Conservation (phyloP, 2,797 vertebrate genomes). For the Pempheris klunzingeri region DNA sequence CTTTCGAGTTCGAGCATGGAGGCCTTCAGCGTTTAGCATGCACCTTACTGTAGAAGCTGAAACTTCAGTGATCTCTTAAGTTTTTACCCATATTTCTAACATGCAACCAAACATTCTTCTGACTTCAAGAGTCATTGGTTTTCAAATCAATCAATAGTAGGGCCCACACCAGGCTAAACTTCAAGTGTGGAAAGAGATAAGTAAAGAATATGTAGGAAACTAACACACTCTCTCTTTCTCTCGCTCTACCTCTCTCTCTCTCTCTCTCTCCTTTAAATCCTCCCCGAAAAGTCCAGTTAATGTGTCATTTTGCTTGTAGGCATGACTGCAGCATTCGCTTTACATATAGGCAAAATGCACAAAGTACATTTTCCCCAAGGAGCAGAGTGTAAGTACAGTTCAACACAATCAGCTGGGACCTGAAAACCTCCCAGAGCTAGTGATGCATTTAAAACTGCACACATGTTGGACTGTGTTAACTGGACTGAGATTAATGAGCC, state of each 20-base stretch:
- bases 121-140: too few relatives aligned
- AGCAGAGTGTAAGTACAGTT: constrained; percentile 36
- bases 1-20: too few relatives aligned
- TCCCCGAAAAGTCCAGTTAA: constrained; percentile 3
- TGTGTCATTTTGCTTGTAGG: constrained; percentile 19
- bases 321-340: constrained; percentile 1
- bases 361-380: constrained; percentile 14
- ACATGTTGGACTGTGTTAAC: not conserved
- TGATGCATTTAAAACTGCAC: not conserved
- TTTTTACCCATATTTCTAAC: too few relatives aligned
- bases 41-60: too few relatives aligned
- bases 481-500: constrained; percentile 16
- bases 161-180: constrained; percentile 12
- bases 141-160: constrained; percentile 48
- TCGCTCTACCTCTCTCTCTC: not conserved
- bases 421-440: not conserved
- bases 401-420: constrained; percentile 22
- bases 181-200: not conserved
- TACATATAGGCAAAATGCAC: constrained; percentile 1
- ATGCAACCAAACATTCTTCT: too few relatives aligned
- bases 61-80: too few relatives aligned
- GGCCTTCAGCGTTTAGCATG: too few relatives aligned
- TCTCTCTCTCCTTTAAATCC: not conserved
- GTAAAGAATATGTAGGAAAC: constrained; percentile 4
- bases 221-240: too few relatives aligned